Conservation (phyloP, 2,888 invertebrate species). For the Synergus umbraculus region DNA sequence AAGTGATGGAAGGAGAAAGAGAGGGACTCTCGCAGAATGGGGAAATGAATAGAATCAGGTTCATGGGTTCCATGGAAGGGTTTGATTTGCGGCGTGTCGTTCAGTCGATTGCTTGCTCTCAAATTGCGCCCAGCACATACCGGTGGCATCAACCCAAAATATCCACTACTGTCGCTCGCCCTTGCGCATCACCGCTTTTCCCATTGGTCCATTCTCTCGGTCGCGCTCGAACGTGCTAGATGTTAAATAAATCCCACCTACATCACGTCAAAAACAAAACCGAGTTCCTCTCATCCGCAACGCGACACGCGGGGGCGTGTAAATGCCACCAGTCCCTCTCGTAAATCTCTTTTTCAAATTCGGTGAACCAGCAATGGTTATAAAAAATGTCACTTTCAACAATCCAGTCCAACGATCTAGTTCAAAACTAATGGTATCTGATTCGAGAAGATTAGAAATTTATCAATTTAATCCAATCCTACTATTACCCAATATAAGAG, state of each 20-base stretch:
- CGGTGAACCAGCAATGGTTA: neutral
- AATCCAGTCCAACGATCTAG: neutral
- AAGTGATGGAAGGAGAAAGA: slow-evolving; percentile 32
- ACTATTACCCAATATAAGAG: too few species aligned
- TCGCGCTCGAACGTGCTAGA: slow-evolving; percentile 50
- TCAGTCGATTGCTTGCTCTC: slow-evolving; percentile 76
- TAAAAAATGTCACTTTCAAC: neutral
- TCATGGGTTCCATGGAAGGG: slow-evolving; percentile 61
- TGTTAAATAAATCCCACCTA: slow-evolving; percentile 54
- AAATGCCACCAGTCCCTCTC: slow-evolving; percentile 22
- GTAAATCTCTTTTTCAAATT: slow-evolving; percentile 16
- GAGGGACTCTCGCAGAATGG: slow-evolving; percentile 44
- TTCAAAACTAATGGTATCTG: neutral
- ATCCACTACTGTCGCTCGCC: slow-evolving; percentile 45
- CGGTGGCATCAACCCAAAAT: slow-evolving; percentile 65
- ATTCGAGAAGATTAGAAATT: neutral
- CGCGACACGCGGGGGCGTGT: slow-evolving; percentile 29
- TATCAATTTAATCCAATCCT: neutral
- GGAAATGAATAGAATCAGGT: slow-evolving; percentile 54
- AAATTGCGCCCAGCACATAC: slow-evolving; percentile 71
- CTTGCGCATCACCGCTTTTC: slow-evolving; percentile 46
- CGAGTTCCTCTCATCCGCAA: slow-evolving; percentile 31
- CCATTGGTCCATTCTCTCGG: slow-evolving; percentile 44
- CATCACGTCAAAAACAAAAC: slow-evolving; percentile 51
- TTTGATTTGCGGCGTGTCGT: slow-evolving; percentile 76